Conservation (phyloP, 2,113 vertebrate species). For the Syngnathus floridae region DNA sequence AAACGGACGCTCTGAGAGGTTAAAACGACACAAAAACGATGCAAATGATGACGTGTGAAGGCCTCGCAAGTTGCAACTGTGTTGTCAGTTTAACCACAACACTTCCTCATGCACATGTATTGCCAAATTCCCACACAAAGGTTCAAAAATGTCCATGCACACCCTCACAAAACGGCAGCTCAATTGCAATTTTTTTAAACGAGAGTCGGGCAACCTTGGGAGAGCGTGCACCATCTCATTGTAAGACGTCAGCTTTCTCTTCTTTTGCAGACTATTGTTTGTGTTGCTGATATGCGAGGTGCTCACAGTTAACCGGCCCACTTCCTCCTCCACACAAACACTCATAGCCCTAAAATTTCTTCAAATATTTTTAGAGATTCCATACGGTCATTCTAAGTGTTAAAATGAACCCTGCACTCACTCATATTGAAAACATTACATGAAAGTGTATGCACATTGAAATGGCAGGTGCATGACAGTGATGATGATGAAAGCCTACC, state of each 20-base stretch:
- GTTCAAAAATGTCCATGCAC: neutral
- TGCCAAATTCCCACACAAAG: too few relatives aligned
- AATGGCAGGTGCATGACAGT: neutral
- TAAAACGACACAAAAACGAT: neutral
- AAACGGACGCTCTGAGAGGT: neutral
- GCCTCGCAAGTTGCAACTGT: neutral
- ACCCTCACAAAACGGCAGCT: neutral
- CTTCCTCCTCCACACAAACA: neutral
- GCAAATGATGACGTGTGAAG: neutral
- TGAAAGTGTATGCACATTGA: neutral
- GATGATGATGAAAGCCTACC: constrained; percentile 49
- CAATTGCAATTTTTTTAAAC: neutral
- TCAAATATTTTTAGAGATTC: neutral
- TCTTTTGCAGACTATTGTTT: neutral
- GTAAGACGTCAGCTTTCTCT: neutral
- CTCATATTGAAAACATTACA: neutral
- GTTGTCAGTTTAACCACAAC: neutral
- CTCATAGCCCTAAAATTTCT: neutral
- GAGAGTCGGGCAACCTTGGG: neutral
- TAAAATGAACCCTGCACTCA: neutral
- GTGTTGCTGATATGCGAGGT: neutral
- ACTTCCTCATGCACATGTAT: neutral
- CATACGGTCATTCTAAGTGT: neutral
- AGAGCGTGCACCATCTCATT: too few relatives aligned
- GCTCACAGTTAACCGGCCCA: neutral